Conservation (phyloP, 1,140 invertebrate genomes). For the Gryllus bimaculatus region DNA sequence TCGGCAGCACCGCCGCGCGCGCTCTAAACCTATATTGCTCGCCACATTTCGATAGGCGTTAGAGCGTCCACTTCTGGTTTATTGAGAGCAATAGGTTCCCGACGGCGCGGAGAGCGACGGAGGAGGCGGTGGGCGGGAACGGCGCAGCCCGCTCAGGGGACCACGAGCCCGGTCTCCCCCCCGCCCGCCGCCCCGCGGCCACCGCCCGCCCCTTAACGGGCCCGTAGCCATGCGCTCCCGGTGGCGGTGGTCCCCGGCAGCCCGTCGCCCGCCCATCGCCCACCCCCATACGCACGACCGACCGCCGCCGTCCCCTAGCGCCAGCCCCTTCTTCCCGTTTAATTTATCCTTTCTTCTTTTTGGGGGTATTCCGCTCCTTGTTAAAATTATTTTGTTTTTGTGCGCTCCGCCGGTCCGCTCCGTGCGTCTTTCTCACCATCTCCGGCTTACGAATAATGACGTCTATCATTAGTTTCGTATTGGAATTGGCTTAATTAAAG, state of each 20-base stretch:
- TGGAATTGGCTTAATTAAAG: constrained; percentile 5
- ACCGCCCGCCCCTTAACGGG: no score
- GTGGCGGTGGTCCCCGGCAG: no score
- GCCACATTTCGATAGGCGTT: constrained; percentile 13
- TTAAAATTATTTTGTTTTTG: constrained; percentile 1
- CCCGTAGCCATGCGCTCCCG: no score
- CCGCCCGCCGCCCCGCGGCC: no score
- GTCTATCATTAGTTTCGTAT: constrained; percentile 1
- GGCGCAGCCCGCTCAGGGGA: no score
- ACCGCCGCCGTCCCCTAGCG: no score
- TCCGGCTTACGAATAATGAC: not conserved
- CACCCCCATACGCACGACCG: no score
- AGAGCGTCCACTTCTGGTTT: not conserved
- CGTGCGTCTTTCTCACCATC: not conserved
- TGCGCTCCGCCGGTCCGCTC: not conserved
- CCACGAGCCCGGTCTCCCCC: no score
- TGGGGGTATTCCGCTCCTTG: not conserved
- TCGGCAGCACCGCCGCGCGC: not conserved
- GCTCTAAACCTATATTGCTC: constrained; percentile 8
- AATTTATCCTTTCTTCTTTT: not conserved
- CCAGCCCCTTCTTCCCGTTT: not conserved
- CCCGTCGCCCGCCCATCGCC: no score
- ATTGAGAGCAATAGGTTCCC: constrained; percentile 6
- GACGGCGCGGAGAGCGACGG: no score
- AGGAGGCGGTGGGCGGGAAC: no score